A percentile compares a stretch with the other conserved stretches of the same genome.
These are phyloP conservation scores for Hemitrygon akajei DNA, from an alignment of 2,797 vertebrate species.

Conservation along the genomic window DNA sequence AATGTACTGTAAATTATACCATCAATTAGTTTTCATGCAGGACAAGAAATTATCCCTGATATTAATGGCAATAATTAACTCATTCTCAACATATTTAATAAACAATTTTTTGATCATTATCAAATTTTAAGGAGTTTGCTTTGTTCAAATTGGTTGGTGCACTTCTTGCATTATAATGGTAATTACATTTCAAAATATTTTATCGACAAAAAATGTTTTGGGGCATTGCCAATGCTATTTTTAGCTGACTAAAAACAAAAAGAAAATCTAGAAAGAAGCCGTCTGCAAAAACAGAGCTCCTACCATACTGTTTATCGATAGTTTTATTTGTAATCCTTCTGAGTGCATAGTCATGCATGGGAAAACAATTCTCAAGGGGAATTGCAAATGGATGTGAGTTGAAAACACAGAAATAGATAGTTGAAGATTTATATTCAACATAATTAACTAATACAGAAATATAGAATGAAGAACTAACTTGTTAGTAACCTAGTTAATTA, in stretches of 20 bases:
- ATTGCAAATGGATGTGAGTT: background rate
- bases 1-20: no score
- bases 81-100: no score
- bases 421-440: background rate
- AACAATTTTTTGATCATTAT: no score
- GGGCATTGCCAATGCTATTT: no score
- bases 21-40: no score
- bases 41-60: no score
- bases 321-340: background rate
- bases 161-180: no score
- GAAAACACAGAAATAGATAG: background rate
- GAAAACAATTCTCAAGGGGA: background rate
- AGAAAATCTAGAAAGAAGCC: background rate
- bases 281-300: background rate
- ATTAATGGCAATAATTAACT: no score
- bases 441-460: background rate
- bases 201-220: background rate
- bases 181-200: no score
- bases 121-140: no score
- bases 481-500: background rate
- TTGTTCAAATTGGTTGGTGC: no score
- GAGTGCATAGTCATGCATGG: background rate
- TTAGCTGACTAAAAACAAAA: background rate
- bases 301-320: background rate
- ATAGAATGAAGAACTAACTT: background rate